Base-by-base conservation (phyloP, 37 sponge, comb jelly and placozoan genomes). In the Haliclona indistincta region DNA sequence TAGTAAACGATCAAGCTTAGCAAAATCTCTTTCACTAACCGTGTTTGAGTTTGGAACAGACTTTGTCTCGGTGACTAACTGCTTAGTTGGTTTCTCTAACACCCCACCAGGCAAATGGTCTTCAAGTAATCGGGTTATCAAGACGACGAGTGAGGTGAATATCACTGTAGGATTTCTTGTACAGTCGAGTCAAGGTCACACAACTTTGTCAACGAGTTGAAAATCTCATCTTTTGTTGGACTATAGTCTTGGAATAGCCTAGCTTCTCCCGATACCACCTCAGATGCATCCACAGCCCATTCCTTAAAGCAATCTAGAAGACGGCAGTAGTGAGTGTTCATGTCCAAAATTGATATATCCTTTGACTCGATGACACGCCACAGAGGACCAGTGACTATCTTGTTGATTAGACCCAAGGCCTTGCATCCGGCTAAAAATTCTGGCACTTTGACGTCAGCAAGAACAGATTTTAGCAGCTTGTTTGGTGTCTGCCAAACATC, bases 341-440 rank as follows among this genome's bases (percentile, higher is more conserved):
- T 70, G 34, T 60, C 80, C 43, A 68, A 36, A 32, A 80, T 80
- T 20, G 79, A 54, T 2, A 78, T 15, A 54, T 68, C 73, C 3
- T 15, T 35, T 33, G 49, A 43, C 45, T 80, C 74, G 2, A 73
- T 19, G 10, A 81, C 49, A 22, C 82, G 42, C 82, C 82, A 81
- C 29, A 81, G 39, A 3, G 82, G 74, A 11, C 82, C 74, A 4
- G 82, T 81, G 2, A 71, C 44, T 3, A 81, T 15, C 52, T 81
- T 81, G 45, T 42, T 45, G 6, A 80, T n/a, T n/a, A n/a, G n/a
- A n/a, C n/a, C n/a, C n/a, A n/a, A n/a, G n/a, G n/a, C n/a, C n/a
- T n/a, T n/a, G 20, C 54, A 45, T 30, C 68, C 74, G 10, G 74
- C 82, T 28, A 33, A 3, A 23, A 45, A 42, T 29, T 73, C 55